phyloP scores from a whole-genome alignment of 2,888 invertebrate species.

The Tenthredo livida region DNA sequence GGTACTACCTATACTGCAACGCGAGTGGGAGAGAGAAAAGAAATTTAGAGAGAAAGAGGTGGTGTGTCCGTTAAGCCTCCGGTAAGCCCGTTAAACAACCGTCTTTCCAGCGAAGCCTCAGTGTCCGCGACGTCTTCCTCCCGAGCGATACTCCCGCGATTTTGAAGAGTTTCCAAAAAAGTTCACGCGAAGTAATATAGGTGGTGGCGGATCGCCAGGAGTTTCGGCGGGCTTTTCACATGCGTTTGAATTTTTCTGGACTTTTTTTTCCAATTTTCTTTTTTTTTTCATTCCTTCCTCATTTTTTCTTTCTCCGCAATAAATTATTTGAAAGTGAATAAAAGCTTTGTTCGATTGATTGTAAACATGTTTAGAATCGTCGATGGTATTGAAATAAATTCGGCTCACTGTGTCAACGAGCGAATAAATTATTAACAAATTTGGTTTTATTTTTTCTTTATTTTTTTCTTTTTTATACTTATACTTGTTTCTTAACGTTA shows the following conservation, averaged over 20 bases:
- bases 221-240: neutral
- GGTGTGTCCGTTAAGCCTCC: slow-evolving; percentile 48
- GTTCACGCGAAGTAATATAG: neutral
- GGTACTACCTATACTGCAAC: no score
- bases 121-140: slow-evolving; percentile 49
- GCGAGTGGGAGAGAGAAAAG: slow-evolving; percentile 34
- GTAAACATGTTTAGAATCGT: neutral
- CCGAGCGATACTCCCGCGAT: slow-evolving; percentile 27
- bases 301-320: neutral
- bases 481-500: neutral
- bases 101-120: slow-evolving; percentile 47
- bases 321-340: neutral
- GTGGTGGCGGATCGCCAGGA: neutral
- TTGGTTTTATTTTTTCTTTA: neutral
- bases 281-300: neutral
- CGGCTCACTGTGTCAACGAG: slow-evolving; percentile 18
- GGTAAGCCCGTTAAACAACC: slow-evolving; percentile 48
- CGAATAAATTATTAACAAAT: slow-evolving; percentile 9
- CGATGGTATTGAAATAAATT: neutral
- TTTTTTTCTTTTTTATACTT: neutral
- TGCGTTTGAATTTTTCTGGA: neutral
- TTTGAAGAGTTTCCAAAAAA: neutral
- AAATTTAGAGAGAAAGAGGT: slow-evolving; percentile 54
- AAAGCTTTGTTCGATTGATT: neutral
- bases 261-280: neutral